Percentiles rank a stretch among this genome's conserved stretches.
Evolutionary conservation across 2,113 vertebrate genomes (phyloP).

Genomic region (Verasper variegatus): DNA sequence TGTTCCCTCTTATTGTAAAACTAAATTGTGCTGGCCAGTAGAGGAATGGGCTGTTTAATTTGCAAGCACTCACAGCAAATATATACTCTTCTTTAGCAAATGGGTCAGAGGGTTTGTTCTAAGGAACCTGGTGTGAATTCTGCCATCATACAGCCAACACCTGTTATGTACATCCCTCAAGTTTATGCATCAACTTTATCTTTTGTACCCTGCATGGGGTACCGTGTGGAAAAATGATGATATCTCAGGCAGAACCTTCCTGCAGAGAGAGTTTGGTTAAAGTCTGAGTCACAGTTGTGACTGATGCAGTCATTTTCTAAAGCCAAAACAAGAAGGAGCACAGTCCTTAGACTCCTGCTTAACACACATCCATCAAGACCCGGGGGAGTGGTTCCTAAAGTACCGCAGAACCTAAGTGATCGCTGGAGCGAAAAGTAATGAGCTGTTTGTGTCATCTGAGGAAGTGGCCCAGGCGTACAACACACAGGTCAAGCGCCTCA

Average conservation of each 20-base stretch:
- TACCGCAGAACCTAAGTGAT: not conserved
- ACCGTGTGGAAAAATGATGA: too few species aligned
- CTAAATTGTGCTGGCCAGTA: too few species aligned
- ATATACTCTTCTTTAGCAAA: too few species aligned
- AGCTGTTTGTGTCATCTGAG: not conserved
- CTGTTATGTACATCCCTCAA: not conserved
- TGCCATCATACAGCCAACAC: not conserved
- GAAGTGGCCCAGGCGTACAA: not conserved
- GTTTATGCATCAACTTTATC: not conserved
- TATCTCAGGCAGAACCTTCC: not conserved
- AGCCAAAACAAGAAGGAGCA: not conserved
- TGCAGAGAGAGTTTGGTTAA: not conserved
- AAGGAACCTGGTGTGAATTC: too few species aligned
- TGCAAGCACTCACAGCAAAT: too few species aligned
- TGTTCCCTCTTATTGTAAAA: not conserved
- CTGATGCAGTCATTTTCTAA: not conserved
- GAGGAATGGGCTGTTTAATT: too few species aligned
- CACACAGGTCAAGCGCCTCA: not conserved
- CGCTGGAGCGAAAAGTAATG: not conserved
- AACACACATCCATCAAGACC: not conserved
- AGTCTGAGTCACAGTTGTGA: not conserved
- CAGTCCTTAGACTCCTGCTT: not conserved
- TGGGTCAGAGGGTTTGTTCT: too few species aligned
- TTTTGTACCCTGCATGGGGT: not conserved
- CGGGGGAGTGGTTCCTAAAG: not conserved